Evolutionary conservation across 2,797 vertebrate genomes (phyloP), one percentile per base, ranked within the genome.

Genomic region (Dallia pectoralis): DNA sequence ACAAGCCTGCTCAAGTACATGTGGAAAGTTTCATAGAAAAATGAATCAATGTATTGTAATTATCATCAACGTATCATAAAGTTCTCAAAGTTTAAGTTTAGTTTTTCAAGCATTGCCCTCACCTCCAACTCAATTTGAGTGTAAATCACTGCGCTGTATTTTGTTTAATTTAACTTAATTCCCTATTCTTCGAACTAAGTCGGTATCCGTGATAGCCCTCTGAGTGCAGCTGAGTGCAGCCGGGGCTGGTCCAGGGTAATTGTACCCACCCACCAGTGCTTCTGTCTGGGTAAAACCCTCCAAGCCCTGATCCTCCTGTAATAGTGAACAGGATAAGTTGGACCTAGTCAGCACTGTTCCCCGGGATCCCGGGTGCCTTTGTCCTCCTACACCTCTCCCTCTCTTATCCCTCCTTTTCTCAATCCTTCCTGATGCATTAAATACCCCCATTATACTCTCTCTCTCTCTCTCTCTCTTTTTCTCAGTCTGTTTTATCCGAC

Each of bases 251-350:
- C 77, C 85, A 71, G 77, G 82, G 89, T 90, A 85, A 89, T 86
- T 90, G n/a, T 89, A 82, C 85, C 79, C 74, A 87, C 89, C 85
- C 87, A 0, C 70, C 84, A 82, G 89, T 89, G 80, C 82, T 82
- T 89, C 85, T 79, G 75, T 90, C 87, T 85, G 78, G 77, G 81
- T 73, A 82, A 87, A 87, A 91, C 89, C 87, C 87, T 85, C 85
- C 83, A 83, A 79, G 76, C 71, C 77, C 78, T 82, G 80, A 78
- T 85, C 80, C 79, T 76, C 0, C 36, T 76, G 74, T 89, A 84
- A 87, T 82, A 70, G 88, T 82, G 61, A 63, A 16, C 75, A 0
- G 67, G 79, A 76, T 82, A 22, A 77, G 59, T 75, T 76, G 79
- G 65, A 82, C 71, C 62, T 79, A 81, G 81, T 85, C 74, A 79